Evolutionary conservation across 2,113 vertebrate genomes (phyloP).

Genomic region (Salvelinus namaycush): DNA sequence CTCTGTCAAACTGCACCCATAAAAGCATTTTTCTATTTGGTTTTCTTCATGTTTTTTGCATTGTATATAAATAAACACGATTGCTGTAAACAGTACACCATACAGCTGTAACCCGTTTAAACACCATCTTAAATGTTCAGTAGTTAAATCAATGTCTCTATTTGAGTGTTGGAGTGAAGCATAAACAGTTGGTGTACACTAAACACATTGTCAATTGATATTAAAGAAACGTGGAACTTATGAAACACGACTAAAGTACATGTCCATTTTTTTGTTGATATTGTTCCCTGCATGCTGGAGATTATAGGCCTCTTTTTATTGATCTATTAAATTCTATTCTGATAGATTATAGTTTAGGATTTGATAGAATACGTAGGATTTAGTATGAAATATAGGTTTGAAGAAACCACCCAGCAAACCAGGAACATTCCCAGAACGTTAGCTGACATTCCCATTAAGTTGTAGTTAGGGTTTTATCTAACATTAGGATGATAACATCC

Average conservation of each 20-base stretch:
- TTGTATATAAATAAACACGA: slow-evolving; percentile 88
- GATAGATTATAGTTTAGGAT: too few species aligned
- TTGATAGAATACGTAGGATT: too few species aligned
- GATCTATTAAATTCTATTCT: too few species aligned
- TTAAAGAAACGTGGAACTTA: slow-evolving; percentile 91
- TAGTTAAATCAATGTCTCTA: slow-evolving; percentile 77
- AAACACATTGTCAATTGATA: slow-evolving; percentile 82
- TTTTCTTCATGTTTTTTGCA: slow-evolving; percentile 61
- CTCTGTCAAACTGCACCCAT: slow-evolving; percentile 59
- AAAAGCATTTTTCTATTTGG: slow-evolving; percentile 28
- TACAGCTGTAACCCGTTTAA: slow-evolving; percentile 68
- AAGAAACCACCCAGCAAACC: too few species aligned
- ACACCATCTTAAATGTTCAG: slow-evolving; percentile 69
- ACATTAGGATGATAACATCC: too few species aligned
- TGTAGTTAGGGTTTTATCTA: too few species aligned
- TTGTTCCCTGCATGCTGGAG: not conserved
- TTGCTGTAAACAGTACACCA: slow-evolving; percentile 80
- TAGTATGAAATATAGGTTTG: too few species aligned
- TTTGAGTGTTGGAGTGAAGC: slow-evolving; percentile 79
- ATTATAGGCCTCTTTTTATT: not conserved
- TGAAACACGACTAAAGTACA: slow-evolving; percentile 67
- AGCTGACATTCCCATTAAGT: too few species aligned
- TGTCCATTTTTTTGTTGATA: slow-evolving; percentile 12
- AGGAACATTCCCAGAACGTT: too few species aligned
- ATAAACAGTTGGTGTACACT: slow-evolving; percentile 82